phyloP scores from a whole-genome alignment of 92 coral and sea anemone genomes.

The Virgularia gustaviana region DNA sequence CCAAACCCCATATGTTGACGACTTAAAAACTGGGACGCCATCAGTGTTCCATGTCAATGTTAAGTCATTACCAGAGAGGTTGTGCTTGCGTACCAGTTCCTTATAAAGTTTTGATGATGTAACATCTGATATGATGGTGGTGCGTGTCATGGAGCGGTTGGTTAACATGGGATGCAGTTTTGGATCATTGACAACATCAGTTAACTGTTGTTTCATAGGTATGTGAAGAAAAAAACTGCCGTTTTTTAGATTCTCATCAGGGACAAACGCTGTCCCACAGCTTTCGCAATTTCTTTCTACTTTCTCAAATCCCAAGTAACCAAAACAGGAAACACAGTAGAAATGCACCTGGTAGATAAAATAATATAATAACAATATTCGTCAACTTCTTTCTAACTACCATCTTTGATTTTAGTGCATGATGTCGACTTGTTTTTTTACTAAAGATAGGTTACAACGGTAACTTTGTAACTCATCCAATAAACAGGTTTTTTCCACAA shows the following conservation, averaged over 20 bases:
- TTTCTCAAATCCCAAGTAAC: not conserved
- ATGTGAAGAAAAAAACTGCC: not conserved
- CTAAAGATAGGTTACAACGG: too few species aligned
- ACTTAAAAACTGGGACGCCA: conserved; percentile 6
- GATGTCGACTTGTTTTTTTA: too few species aligned
- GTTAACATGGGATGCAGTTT: not conserved
- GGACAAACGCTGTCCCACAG: not conserved
- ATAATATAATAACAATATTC: too few species aligned
- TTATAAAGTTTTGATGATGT: not conserved
- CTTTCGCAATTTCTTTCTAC: not conserved
- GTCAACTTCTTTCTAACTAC: too few species aligned
- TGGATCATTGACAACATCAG: not conserved
- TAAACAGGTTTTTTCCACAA: too few species aligned
- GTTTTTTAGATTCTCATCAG: not conserved
- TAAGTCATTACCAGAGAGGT: not conserved
- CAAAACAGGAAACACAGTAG: too few species aligned
- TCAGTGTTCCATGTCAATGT: conserved; percentile 5
- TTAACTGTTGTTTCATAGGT: conserved; percentile 3
- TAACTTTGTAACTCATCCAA: too few species aligned
- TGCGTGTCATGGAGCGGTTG: not conserved
- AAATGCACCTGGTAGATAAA: too few species aligned
- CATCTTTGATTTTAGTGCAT: too few species aligned
- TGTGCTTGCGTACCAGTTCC: conserved; percentile 2
- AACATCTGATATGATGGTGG: not conserved
- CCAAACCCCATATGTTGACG: not conserved